These are phyloP conservation scores for Oostethus manadensis DNA, from an alignment of 2,113 vertebrate species.

Conservation along the genomic window DNA sequence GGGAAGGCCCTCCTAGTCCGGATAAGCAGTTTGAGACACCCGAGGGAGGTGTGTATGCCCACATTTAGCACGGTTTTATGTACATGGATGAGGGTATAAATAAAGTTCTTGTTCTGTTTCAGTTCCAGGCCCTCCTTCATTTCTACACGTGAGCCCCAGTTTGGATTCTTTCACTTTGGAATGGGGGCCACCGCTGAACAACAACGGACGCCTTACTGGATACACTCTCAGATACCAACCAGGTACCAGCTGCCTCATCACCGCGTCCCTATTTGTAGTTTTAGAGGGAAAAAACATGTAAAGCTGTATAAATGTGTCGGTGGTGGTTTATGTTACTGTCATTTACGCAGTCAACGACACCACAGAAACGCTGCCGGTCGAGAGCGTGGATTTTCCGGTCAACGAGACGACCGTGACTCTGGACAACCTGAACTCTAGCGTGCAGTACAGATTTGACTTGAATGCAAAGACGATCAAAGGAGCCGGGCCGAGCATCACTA, in stretches of 20 bases:
- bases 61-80: background rate
- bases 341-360: conserved; percentile 75
- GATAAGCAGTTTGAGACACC: conserved; percentile 81
- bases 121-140: conserved; percentile 86
- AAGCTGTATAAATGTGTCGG: background rate
- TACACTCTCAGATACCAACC: conserved; percentile 89
- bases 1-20: conserved; percentile 84
- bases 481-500: conserved; percentile 77
- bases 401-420: conserved; percentile 84
- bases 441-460: conserved; percentile 90
- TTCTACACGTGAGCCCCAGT: conserved; percentile 78
- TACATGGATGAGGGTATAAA: too few species aligned
- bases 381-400: conserved; percentile 75
- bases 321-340: background rate
- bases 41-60: conserved; percentile 83
- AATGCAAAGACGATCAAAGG: conserved; percentile 84
- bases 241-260: conserved; percentile 68
- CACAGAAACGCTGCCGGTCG: conserved; percentile 79
- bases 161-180: conserved; percentile 85
- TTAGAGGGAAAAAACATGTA: background rate
- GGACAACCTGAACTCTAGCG: conserved; percentile 84
- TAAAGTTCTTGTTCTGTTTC: conserved; percentile 9
- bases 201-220: conserved; percentile 83
- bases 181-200: conserved; percentile 83
- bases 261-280: background rate